Evolutionary conservation across 2,888 invertebrate species (phyloP).

Genomic region (Thalpophila matura): DNA sequence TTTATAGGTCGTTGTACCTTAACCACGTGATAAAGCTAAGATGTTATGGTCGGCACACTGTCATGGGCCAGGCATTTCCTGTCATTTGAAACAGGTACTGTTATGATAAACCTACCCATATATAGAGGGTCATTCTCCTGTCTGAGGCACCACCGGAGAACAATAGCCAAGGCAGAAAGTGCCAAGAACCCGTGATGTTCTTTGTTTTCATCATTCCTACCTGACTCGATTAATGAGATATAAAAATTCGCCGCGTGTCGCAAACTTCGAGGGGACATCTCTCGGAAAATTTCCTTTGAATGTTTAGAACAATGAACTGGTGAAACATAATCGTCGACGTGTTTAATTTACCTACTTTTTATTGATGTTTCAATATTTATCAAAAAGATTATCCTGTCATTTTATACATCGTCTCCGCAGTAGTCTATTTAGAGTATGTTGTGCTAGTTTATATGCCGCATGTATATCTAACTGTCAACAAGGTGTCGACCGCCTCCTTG

Average conservation of each 20-base stretch:
- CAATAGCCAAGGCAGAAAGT: constrained; percentile 84
- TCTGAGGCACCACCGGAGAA: constrained; percentile 72
- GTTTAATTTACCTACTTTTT: constrained; percentile 44
- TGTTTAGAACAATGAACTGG: constrained; percentile 84
- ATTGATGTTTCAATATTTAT: constrained; percentile 50
- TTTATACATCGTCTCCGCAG: constrained; percentile 16
- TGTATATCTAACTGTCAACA: constrained; percentile 72
- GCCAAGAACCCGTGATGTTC: constrained; percentile 78
- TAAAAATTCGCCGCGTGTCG: constrained; percentile 87
- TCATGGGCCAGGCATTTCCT: constrained; percentile 79
- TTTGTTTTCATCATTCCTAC: constrained; percentile 81
- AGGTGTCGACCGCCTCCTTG: constrained; percentile 66
- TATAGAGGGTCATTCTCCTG: constrained; percentile 85
- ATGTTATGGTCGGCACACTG: constrained; percentile 67
- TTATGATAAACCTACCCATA: constrained; percentile 81
- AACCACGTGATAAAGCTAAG: constrained; percentile 65
- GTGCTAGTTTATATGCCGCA: constrained; percentile 54
- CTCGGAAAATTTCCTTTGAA: constrained; percentile 83
- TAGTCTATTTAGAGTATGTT: constrained; percentile 24
- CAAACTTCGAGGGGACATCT: constrained; percentile 76
- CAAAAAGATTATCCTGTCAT: constrained; percentile 26
- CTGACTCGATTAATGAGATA: constrained; percentile 80
- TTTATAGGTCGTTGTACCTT: constrained; percentile 74
- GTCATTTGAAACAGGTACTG: constrained; percentile 78
- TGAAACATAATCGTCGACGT: constrained; percentile 58